Conservation (phyloP, 1,140 invertebrate genomes). For the Sesamia nonagrioides region DNA sequence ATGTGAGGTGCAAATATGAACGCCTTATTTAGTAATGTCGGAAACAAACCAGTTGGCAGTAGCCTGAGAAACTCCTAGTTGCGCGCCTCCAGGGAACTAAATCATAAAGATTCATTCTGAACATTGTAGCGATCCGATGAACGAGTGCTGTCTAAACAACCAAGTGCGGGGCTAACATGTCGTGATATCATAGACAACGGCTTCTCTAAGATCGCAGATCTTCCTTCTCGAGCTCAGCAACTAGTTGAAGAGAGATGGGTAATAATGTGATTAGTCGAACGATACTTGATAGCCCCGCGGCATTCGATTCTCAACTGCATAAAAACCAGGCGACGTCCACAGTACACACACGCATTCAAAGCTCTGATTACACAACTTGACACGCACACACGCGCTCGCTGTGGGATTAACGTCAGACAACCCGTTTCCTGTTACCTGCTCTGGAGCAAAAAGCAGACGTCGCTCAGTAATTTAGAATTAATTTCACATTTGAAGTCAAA, state of each 20-base stretch:
- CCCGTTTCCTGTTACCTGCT: slow-evolving; percentile 84
- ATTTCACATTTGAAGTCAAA: slow-evolving; percentile 75
- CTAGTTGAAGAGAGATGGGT: slow-evolving; percentile 57
- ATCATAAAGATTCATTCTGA: slow-evolving; percentile 77
- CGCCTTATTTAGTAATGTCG: slow-evolving; percentile 79
- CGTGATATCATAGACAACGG: slow-evolving; percentile 41
- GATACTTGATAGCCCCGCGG: slow-evolving; percentile 65
- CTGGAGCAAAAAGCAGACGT: slow-evolving; percentile 76
- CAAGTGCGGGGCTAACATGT: slow-evolving; percentile 53
- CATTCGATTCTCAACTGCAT: slow-evolving; percentile 60
- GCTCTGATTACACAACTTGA: slow-evolving; percentile 67
- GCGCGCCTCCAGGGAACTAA: slow-evolving; percentile 68
- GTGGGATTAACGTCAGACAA: slow-evolving; percentile 79
- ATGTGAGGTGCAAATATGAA: slow-evolving; percentile 77
- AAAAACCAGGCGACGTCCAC: slow-evolving; percentile 70
- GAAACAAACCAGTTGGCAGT: slow-evolving; percentile 77
- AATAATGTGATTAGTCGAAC: slow-evolving; percentile 63
- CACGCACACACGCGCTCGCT: slow-evolving; percentile 58
- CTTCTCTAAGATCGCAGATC: slow-evolving; percentile 49
- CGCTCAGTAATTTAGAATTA: slow-evolving; percentile 79
- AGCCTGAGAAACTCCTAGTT: slow-evolving; percentile 80
- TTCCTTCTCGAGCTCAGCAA: slow-evolving; percentile 52
- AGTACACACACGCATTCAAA: slow-evolving; percentile 63
- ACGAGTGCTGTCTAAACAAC: slow-evolving; percentile 59
- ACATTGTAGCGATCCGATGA: slow-evolving; percentile 65